A percentile compares a stretch with the other conserved stretches of the same genome.
Evolutionary conservation across 1,140 invertebrate species (phyloP).

Genomic region (Ctenoplectra terminalis): DNA sequence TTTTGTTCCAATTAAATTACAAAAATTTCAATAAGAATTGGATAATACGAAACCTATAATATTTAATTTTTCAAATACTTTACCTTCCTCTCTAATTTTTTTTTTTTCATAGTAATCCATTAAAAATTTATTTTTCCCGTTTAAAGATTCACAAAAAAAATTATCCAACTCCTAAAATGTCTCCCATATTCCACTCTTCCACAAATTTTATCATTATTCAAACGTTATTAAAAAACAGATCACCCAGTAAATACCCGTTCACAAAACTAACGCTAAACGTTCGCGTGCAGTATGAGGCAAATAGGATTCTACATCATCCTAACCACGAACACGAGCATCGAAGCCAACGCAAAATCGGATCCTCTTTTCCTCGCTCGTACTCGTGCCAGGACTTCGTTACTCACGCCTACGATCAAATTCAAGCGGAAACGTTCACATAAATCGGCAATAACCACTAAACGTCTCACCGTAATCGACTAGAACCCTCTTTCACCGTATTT

Average conservation of each 20-base stretch:
- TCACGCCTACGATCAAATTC: not conserved
- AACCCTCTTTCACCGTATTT: not conserved
- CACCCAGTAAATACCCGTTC: not conserved
- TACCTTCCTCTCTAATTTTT: too few species aligned
- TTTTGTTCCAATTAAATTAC: too few species aligned
- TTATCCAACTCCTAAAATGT: not conserved
- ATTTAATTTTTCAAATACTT: too few species aligned
- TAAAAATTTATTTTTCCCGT: too few species aligned
- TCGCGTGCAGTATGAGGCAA: slow-evolving; percentile 8
- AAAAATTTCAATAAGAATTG: too few species aligned
- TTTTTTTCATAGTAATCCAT: too few species aligned
- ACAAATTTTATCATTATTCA: not conserved
- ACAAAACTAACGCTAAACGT: slow-evolving; percentile 27
- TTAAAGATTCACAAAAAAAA: too few species aligned
- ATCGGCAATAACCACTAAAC: not conserved
- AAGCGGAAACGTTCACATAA: not conserved
- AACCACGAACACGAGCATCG: slow-evolving; percentile 14
- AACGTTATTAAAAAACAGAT: not conserved
- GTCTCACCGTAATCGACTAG: too few species aligned
- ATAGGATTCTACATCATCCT: slow-evolving; percentile 17
- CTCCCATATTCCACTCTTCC: not conserved
- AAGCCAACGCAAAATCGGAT: not conserved
- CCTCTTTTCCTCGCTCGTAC: too few species aligned
- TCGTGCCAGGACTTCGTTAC: not conserved
- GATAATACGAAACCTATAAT: too few species aligned